Evolutionary conservation across 2,888 invertebrate species (phyloP).

Genomic region (Limnephilus marmoratus): DNA sequence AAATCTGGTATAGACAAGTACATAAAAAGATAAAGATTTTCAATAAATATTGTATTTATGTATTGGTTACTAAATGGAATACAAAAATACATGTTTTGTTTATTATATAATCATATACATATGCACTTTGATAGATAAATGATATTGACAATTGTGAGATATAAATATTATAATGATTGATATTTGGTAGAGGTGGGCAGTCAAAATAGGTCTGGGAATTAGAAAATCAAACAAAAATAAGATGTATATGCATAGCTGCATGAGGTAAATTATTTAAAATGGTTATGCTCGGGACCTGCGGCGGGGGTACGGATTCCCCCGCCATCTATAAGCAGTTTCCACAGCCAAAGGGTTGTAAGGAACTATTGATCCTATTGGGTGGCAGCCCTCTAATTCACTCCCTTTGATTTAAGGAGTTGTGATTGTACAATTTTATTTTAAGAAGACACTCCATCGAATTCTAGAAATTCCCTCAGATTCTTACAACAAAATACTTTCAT

Average conservation of each 20-base stretch:
- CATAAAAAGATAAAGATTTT: background rate
- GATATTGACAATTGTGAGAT: background rate
- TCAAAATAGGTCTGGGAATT: background rate
- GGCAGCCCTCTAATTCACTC: background rate
- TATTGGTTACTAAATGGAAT: background rate
- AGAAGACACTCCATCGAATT: background rate
- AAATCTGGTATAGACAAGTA: background rate
- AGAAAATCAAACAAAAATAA: background rate
- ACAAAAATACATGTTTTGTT: background rate
- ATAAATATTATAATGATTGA: background rate
- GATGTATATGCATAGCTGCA: no score
- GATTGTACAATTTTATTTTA: background rate
- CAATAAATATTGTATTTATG: background rate
- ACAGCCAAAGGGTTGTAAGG: background rate
- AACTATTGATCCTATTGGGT: background rate
- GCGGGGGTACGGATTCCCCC: background rate
- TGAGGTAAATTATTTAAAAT: no score
- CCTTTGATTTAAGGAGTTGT: background rate
- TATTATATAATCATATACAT: background rate
- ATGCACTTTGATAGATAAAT: background rate
- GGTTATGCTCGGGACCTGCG: background rate
- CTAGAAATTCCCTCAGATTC: background rate
- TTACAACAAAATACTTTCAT: background rate
- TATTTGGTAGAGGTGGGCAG: background rate
- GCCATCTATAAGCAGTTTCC: background rate